Evolutionary conservation across 2,797 vertebrate genomes (phyloP).

Genomic region (Sitta carolinensis): DNA sequence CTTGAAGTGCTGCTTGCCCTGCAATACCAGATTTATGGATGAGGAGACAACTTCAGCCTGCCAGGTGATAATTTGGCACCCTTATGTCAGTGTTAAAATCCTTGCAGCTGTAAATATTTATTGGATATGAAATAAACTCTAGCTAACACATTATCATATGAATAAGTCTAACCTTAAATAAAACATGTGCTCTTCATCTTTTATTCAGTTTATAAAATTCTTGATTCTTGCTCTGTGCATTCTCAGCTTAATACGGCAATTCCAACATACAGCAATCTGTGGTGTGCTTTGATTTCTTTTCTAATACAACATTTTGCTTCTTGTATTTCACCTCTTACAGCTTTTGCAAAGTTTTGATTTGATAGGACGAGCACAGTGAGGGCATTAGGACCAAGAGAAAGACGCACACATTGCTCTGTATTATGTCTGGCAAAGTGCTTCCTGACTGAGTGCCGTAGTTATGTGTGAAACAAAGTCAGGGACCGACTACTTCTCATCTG

Average conservation of each 20-base stretch:
- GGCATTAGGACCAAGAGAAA: slow-evolving; percentile 80
- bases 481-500: slow-evolving; percentile 75
- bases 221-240: background rate
- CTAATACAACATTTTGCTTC: background rate
- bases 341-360: slow-evolving; percentile 48
- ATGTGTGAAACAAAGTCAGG: slow-evolving; percentile 75
- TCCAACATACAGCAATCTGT: background rate
- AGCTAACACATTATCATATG: slow-evolving; percentile 19
- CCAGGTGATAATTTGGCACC: slow-evolving; percentile 62
- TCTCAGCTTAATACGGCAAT: slow-evolving; percentile 2
- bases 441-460: slow-evolving; percentile 58
- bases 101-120: slow-evolving; percentile 56
- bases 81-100: slow-evolving; percentile 31
- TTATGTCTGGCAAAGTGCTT: slow-evolving; percentile 76
- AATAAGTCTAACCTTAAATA: slow-evolving; percentile 50
- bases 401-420: slow-evolving; percentile 50
- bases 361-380: slow-evolving; percentile 69
- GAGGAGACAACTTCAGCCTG: slow-evolving; percentile 52
- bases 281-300: slow-evolving; percentile 19
- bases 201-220: slow-evolving; percentile 17
- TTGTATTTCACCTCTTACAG: slow-evolving; percentile 7
- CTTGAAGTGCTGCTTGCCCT: slow-evolving; percentile 1
- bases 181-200: slow-evolving; percentile 11
- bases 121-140: background rate
- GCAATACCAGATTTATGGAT: slow-evolving; percentile 45